Evolutionary conservation across 1,140 invertebrate genomes (phyloP).

Genomic region (Eriosoma lanigerum): DNA sequence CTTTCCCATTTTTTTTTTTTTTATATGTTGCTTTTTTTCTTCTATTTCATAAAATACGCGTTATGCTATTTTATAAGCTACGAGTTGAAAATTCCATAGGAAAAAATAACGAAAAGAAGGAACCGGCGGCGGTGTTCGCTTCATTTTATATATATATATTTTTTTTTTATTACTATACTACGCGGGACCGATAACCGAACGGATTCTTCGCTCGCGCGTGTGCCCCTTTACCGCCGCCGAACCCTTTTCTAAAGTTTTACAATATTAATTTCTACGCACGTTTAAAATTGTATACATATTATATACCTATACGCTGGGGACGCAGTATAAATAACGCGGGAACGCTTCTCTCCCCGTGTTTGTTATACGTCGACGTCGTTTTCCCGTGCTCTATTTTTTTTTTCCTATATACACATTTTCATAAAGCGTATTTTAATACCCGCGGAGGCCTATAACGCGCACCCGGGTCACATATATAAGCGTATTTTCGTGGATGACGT

Average conservation of each 20-base stretch:
- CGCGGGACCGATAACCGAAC: slow-evolving; percentile 32
- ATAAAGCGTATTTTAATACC: slow-evolving; percentile 46
- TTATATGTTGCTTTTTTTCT: neutral
- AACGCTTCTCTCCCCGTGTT: neutral
- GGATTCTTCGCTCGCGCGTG: slow-evolving; percentile 12
- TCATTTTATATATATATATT: no score
- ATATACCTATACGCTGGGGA: slow-evolving; percentile 24
- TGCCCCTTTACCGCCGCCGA: neutral
- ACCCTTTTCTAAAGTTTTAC: slow-evolving; percentile 44
- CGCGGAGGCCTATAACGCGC: slow-evolving; percentile 17
- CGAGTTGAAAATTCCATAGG: neutral
- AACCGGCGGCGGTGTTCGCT: neutral
- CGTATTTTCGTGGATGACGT: neutral
- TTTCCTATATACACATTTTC: slow-evolving; percentile 3
- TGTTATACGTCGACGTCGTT: neutral
- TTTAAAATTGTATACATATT: slow-evolving; percentile 47
- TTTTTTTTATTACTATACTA: no score
- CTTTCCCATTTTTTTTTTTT: no score
- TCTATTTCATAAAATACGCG: neutral
- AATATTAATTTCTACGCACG: slow-evolving; percentile 45
- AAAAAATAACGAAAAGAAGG: neutral
- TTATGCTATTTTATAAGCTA: neutral
- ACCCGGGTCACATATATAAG: neutral
- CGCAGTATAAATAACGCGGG: slow-evolving; percentile 35
- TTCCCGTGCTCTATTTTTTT: neutral